phyloP scores from a whole-genome alignment of 2,888 invertebrate genomes.

The Pristionchus mayeri region DNA sequence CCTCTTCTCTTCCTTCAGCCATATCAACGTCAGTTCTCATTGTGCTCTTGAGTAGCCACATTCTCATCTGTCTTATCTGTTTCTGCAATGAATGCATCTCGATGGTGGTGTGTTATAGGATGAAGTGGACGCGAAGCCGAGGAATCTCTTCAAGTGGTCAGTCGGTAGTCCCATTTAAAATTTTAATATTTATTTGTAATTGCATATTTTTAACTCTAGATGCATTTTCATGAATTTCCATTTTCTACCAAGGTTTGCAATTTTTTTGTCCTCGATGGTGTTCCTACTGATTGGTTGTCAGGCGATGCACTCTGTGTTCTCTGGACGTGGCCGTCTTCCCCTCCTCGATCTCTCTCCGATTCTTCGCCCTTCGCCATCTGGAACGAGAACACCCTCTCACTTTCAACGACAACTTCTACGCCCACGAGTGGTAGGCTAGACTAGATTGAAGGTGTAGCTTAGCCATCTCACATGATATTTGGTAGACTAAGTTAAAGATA shows the following conservation, averaged over 20 bases:
- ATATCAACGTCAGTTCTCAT: not conserved
- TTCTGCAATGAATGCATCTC: too few species aligned
- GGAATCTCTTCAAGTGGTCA: constrained; percentile 42
- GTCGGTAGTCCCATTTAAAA: too few species aligned
- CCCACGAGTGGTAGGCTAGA: constrained; percentile 16
- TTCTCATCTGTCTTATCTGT: too few species aligned
- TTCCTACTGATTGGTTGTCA: too few species aligned
- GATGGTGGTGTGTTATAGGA: too few species aligned
- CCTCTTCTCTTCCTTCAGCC: not conserved
- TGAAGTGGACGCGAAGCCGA: not conserved
- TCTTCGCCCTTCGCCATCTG: constrained; percentile 44
- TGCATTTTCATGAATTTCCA: too few species aligned
- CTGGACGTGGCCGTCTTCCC: constrained; percentile 15
- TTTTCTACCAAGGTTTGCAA: too few species aligned
- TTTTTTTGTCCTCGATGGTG: too few species aligned
- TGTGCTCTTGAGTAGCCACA: too few species aligned
- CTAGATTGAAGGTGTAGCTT: not conserved
- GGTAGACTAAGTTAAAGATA: too few species aligned
- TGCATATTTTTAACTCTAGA: too few species aligned
- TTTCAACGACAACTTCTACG: constrained; percentile 22
- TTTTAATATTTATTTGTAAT: too few species aligned
- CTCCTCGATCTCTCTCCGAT: constrained; percentile 30
- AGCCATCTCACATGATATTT: not conserved
- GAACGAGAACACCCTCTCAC: not conserved
- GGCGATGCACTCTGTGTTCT: constrained; percentile 32